phyloP scores from a whole-genome alignment of 2,888 invertebrate species.

The Abrostola tripartita region DNA sequence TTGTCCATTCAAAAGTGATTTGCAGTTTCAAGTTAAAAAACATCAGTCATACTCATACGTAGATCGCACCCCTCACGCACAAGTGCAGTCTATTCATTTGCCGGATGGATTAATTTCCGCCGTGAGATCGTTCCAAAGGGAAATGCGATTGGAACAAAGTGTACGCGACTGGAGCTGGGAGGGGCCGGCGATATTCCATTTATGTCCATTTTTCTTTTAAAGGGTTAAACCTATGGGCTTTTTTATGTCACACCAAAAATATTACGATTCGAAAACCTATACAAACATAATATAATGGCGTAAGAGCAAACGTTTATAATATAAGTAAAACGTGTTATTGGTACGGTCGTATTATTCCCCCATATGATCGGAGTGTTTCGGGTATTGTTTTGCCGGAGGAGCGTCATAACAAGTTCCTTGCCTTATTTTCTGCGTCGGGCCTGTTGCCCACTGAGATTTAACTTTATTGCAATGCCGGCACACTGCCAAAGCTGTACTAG shows the following conservation, averaged over 20 bases:
- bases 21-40: constrained; percentile 63
- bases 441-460: constrained; percentile 75
- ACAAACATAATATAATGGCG: constrained; percentile 2
- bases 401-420: constrained; percentile 65
- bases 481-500: constrained; percentile 71
- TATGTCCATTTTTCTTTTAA: constrained; percentile 73
- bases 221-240: constrained; percentile 64
- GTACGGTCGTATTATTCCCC: constrained; percentile 45
- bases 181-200: constrained; percentile 76
- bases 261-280: constrained; percentile 1
- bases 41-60: constrained; percentile 66
- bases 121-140: constrained; percentile 85
- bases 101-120: constrained; percentile 87
- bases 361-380: constrained; percentile 55
- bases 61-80: constrained; percentile 77
- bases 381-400: constrained; percentile 59
- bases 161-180: constrained; percentile 67
- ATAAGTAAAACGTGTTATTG: constrained; percentile 32
- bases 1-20: constrained; percentile 41
- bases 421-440: constrained; percentile 68
- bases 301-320: constrained; percentile 5
- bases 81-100: constrained; percentile 87
- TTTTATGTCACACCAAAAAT: constrained; percentile 48
- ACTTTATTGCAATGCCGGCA: constrained; percentile 77
- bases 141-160: constrained; percentile 86